These are phyloP conservation scores for Lepilemur ruficaudatus DNA, from an alignment of 2,797 vertebrate species.

Conservation along the genomic window DNA sequence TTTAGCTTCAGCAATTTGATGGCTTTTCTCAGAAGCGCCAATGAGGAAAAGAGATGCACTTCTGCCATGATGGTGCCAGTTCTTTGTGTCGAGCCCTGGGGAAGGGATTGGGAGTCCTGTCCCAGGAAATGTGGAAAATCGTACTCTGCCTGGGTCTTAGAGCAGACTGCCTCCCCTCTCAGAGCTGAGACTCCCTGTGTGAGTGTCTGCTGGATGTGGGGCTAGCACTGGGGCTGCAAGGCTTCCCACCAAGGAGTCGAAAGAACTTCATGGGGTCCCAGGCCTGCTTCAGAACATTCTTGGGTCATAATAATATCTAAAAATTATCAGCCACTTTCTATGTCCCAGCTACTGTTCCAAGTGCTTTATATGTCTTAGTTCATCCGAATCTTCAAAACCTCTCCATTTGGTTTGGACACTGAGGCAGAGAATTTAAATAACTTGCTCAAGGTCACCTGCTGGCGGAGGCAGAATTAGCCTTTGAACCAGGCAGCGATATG, in stretches of 20 bases:
- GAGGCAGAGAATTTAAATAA: neutral
- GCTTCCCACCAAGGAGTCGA: neutral
- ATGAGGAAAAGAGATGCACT: neutral
- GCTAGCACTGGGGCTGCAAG: neutral
- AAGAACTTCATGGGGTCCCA: neutral
- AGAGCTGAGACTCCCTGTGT: neutral
- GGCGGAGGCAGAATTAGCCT: neutral
- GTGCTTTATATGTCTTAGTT: neutral
- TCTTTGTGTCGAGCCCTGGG: neutral
- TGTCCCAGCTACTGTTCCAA: neutral
- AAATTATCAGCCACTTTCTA: neutral
- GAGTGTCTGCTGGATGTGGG: neutral
- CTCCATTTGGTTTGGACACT: neutral
- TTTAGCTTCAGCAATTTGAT: conserved; percentile 58
- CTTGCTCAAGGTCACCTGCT: neutral
- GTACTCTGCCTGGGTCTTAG: neutral
- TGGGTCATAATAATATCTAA: neutral
- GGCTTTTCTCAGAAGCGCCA: neutral
- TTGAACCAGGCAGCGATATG: neutral
- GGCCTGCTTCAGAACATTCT: neutral
- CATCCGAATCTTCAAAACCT: neutral
- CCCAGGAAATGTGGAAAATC: neutral
- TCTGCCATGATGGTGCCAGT: neutral
- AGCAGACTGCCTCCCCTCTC: neutral
- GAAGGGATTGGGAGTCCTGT: neutral